Evolutionary conservation across 2,113 vertebrate species (phyloP), one percentile per base, ranked within the genome.

Genomic region (Emydocephalus ijimae): DNA sequence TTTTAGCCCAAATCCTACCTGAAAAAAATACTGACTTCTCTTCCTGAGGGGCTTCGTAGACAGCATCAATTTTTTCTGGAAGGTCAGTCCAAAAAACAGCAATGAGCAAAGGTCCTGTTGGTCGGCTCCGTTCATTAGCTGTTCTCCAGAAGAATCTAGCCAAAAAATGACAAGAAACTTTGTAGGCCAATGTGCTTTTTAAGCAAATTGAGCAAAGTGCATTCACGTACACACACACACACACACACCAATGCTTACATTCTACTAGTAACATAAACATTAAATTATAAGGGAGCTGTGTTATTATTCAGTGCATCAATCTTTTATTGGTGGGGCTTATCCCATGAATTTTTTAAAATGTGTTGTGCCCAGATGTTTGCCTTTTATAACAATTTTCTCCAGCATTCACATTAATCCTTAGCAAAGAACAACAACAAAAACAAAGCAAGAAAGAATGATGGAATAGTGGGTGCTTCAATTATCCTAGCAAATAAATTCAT

Each of bases 51-150:
- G 98, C 98, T 96, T 99, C 99, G 0, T 99, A 99, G 85, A 98
- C 99, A 18, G 99, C 99, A 34, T 99, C 99, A 0, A 99, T 98
- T 97, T 98, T 99, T 91, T 97, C 96, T 0, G 99, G 99, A 61
- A 99, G 97, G 61, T 99, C 98, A n/a, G 98, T 97, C 99, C 99
- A 99, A 97, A 99, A 99, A 3, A 98, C 99, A 96, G 98, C 98
- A 91, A 98, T 97, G 9, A 99, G 98, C 97, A 99, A 97, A 3
- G 99, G 99, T 52, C 99, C 99, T 1, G 57, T 98, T 90, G 98
- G 99, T 96, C 98, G 99, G 94, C 93, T 97, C 91, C 98, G 97
- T 94, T 98, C 97, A 93, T 98, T 98, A 94, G 98, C 97, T 24
- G 98, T 98, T 96, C 99, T 98, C 98, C 99, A 99, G 94, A 99